Evolutionary conservation across 2,113 vertebrate genomes (phyloP).

Genomic region (Sebastes schlegelii): DNA sequence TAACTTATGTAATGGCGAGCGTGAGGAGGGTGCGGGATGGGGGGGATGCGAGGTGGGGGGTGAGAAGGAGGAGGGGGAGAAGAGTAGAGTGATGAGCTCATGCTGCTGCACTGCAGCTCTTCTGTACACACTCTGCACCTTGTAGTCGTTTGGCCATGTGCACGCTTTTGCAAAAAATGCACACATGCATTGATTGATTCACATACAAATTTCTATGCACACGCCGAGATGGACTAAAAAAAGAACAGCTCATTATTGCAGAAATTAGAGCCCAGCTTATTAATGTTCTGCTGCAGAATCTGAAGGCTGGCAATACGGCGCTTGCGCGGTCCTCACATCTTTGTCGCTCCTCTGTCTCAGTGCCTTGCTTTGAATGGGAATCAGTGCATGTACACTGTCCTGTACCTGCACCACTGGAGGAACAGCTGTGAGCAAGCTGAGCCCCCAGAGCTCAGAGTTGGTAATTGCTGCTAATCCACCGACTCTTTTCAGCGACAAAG

Average conservation of each 20-base stretch:
- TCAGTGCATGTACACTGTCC: neutral
- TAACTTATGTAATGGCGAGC: constrained; percentile 81
- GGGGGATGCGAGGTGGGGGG: neutral
- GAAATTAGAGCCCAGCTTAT: neutral
- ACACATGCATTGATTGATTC: constrained; percentile 4
- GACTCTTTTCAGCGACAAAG: constrained; percentile 33
- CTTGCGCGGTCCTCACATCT: neutral
- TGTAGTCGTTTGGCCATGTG: constrained; percentile 46
- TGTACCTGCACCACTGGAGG: constrained; percentile 42
- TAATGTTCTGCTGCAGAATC: constrained; percentile 8
- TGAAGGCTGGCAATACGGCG: neutral
- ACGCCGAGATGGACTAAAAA: neutral
- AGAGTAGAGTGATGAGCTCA: constrained; percentile 80
- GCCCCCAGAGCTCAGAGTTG: constrained; percentile 29
- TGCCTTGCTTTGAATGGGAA: constrained; percentile 24
- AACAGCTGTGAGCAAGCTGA: constrained; percentile 32
- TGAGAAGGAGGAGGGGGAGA: constrained; percentile 40
- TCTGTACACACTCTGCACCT: constrained; percentile 62
- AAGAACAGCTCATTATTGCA: neutral
- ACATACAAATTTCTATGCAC: neutral
- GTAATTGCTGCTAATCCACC: constrained; percentile 46
- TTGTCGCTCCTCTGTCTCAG: neutral
- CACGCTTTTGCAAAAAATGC: constrained; percentile 17
- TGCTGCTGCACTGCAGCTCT: constrained; percentile 83
- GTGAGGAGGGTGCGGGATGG: constrained; percentile 39